These are phyloP conservation scores for Oryzias melastigma DNA, from an alignment of 2,113 vertebrate species.

Conservation along the genomic window DNA sequence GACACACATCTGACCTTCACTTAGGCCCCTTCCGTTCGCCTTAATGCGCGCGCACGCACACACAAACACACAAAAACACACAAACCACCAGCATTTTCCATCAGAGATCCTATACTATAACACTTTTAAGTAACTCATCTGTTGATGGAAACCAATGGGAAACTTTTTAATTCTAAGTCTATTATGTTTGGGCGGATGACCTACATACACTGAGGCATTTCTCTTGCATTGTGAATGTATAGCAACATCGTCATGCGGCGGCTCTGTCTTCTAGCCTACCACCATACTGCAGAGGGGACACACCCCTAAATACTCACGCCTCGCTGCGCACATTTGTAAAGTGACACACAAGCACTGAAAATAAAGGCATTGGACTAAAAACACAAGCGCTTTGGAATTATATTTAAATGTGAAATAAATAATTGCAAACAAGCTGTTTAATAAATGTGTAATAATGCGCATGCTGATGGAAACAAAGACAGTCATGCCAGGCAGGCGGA, in stretches of 20 bases:
- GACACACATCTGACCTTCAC: slow-evolving; percentile 70
- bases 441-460: not conserved
- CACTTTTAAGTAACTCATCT: not conserved
- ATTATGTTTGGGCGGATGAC: slow-evolving; percentile 3
- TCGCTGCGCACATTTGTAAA: slow-evolving; percentile 52
- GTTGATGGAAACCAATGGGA: not conserved
- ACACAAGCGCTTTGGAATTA: not conserved
- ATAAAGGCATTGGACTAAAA: not conserved
- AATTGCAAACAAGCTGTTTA: not conserved
- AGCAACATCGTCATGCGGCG: slow-evolving; percentile 52
- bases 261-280: slow-evolving; percentile 61
- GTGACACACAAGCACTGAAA: slow-evolving; percentile 33
- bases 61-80: slow-evolving; percentile 8
- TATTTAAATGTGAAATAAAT: slow-evolving; percentile 4
- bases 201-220: slow-evolving; percentile 10
- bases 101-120: slow-evolving; percentile 12
- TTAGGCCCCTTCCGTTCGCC: slow-evolving; percentile 37
- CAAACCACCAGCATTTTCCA: slow-evolving; percentile 17
- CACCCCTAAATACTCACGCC: slow-evolving; percentile 65
- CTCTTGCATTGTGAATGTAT: slow-evolving; percentile 46
- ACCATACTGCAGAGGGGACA: slow-evolving; percentile 71
- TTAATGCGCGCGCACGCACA: not conserved
- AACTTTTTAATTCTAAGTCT: not conserved
- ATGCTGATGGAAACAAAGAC: slow-evolving; percentile 45
- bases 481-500: not conserved